Percentiles rank a stretch among this genome's conserved stretches.
These are phyloP conservation scores for Gymnopithys bicolor DNA, from an alignment of 2,797 vertebrate genomes.

Conservation along the genomic window DNA sequence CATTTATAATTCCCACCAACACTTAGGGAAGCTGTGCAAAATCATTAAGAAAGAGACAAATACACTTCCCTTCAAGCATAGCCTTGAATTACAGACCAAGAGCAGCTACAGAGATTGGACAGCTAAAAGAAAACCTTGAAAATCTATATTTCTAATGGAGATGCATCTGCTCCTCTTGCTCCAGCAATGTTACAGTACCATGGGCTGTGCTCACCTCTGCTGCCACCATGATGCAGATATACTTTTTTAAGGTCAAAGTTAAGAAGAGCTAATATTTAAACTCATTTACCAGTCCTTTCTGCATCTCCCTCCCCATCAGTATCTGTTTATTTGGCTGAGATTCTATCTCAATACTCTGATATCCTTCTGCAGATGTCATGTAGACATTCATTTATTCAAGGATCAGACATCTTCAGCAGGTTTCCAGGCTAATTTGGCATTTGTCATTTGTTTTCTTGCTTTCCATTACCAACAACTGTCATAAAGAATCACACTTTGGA, in stretches of 20 bases:
- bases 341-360: background rate
- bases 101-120: background rate
- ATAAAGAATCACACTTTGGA: constrained; percentile 14
- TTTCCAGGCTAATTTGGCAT: constrained; percentile 37
- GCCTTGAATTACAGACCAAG: constrained; percentile 37
- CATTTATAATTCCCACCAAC: constrained; percentile 43
- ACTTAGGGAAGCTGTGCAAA: constrained; percentile 3
- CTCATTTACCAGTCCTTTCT: constrained; percentile 2
- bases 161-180: constrained; percentile 1
- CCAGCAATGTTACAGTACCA: background rate
- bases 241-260: background rate
- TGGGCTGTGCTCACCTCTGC: background rate
- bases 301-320: background rate
- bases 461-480: constrained; percentile 7
- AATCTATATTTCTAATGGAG: constrained; percentile 26
- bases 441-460: constrained; percentile 12
- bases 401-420: constrained; percentile 1
- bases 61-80: background rate
- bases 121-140: constrained; percentile 8
- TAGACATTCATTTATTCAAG: background rate
- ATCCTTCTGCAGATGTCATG: background rate
- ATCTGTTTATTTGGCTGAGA: background rate
- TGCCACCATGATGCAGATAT: background rate
- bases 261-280: constrained; percentile 26
- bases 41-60: constrained; percentile 39